Base-by-base conservation (phyloP, 2,888 invertebrate genomes). In the Diarsia rubi region DNA sequence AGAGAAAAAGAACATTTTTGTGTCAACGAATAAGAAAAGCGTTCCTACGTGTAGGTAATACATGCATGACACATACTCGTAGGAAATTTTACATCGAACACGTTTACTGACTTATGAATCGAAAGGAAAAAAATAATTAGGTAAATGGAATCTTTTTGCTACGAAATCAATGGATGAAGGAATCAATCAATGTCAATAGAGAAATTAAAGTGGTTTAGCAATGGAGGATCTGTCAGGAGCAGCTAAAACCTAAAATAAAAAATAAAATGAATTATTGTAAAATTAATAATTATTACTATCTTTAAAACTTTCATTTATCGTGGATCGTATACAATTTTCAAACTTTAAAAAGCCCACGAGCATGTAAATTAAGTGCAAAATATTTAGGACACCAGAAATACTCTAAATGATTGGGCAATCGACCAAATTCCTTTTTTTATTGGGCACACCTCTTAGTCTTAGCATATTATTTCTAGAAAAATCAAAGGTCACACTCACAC, bases 351-450 rank as follows among this genome's bases (percentile, higher is more conserved):
- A 42, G 6, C 3, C 49, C 54, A 67, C 27, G 57, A 67, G 31
- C 5, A 52, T 24, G 54, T 37, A 24, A 24, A 12, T 45, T 52
- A 47, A 14, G 16, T 81, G 66, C 37, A 63, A 67, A 70, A 76
- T 80, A 82, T 71, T 80, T 76, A 14, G 67, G 14, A 54, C 59
- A 64, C 24, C 31, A 31, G n/a, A 67, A 81, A 60, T 76, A 21
- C 2, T 59, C 12, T 6, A 59, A 31, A 49, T 57, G 24, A 69
- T 82, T 66, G 49, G 71, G 78, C 57, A 57, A 37, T 47, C 27
- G 19, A 69, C 71, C 82, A 78, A 78, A 57, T 52, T 70, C 16
- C 31, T 49, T 59, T 16, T 73, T 81, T 52, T 66, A 69, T 54
- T 49, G 62, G 44, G 44, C 27, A 57, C 62, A 66, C 52, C 54